Evolutionary conservation across 1,140 invertebrate species (phyloP).

Genomic region (Laodelphax striatellus): DNA sequence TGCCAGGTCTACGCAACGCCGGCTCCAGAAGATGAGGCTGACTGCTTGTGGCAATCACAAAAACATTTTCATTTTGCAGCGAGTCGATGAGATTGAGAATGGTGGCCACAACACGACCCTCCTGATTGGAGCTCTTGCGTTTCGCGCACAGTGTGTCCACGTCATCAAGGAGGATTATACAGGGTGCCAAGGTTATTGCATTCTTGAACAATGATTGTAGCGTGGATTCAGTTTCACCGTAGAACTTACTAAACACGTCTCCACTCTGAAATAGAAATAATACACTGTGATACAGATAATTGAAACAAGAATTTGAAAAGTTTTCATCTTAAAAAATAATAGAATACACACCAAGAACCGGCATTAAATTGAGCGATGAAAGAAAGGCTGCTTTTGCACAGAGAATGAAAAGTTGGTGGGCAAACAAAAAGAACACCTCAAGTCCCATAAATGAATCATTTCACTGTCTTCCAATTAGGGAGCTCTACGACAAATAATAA

Average conservation of each 20-base stretch:
- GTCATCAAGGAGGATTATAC: slow-evolving; percentile 66
- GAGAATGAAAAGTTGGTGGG: too few relatives aligned
- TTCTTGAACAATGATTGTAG: slow-evolving; percentile 53
- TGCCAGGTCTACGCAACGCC: slow-evolving; percentile 58
- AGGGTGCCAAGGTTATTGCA: slow-evolving; percentile 50
- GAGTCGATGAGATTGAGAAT: slow-evolving; percentile 58
- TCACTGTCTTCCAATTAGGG: too few relatives aligned
- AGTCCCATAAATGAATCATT: too few relatives aligned
- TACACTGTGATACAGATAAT: neutral
- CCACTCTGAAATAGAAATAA: slow-evolving; percentile 33
- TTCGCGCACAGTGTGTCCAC: slow-evolving; percentile 62
- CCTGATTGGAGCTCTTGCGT: slow-evolving; percentile 49
- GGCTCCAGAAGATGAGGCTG: slow-evolving; percentile 57
- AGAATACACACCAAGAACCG: too few relatives aligned
- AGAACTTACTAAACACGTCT: slow-evolving; percentile 56
- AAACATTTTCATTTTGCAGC: slow-evolving; percentile 43
- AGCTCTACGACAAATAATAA: too few relatives aligned
- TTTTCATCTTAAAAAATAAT: too few relatives aligned
- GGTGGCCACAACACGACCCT: slow-evolving; percentile 56
- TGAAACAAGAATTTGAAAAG: too few relatives aligned
- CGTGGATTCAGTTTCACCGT: slow-evolving; percentile 58
- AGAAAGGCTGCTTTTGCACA: too few relatives aligned
- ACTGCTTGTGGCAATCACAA: slow-evolving; percentile 61
- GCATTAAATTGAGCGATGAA: too few relatives aligned
- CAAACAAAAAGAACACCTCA: too few relatives aligned